A percentile compares a stretch with the other conserved stretches of the same genome.
Evolutionary conservation across 2,797 vertebrate genomes (phyloP).

Genomic region (Siniperca obscura): DNA sequence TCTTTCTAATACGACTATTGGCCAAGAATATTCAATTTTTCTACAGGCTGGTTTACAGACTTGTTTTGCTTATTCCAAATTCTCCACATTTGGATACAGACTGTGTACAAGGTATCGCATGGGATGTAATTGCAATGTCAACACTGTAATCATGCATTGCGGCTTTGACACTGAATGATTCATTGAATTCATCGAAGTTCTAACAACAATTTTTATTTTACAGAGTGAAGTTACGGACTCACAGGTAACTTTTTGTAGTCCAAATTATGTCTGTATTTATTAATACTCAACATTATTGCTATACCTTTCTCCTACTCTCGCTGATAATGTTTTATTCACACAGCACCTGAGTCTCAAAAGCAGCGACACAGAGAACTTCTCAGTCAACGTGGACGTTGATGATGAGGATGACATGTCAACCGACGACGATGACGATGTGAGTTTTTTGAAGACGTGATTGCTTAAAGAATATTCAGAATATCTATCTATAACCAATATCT

Average conservation of each 20-base stretch:
- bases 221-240: slow-evolving; percentile 77
- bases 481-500: neutral
- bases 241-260: slow-evolving; percentile 66
- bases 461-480: neutral
- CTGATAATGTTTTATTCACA: slow-evolving; percentile 4
- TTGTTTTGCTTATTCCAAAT: neutral
- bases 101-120: neutral
- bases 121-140: neutral
- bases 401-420: slow-evolving; percentile 79
- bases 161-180: neutral
- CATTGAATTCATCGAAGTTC: neutral
- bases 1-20: neutral
- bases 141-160: neutral
- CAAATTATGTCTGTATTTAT: neutral
- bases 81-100: neutral
- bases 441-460: slow-evolving; percentile 11
- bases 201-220: slow-evolving; percentile 46
- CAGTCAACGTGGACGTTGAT: slow-evolving; percentile 75
- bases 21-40: neutral
- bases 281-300: neutral
- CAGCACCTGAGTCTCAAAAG: slow-evolving; percentile 75
- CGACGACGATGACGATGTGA: slow-evolving; percentile 81
- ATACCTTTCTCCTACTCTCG: neutral
- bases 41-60: neutral
- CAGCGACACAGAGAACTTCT: slow-evolving; percentile 84